Evolutionary conservation across 2,888 invertebrate genomes (phyloP).

Genomic region (Clistopyga incitator): DNA sequence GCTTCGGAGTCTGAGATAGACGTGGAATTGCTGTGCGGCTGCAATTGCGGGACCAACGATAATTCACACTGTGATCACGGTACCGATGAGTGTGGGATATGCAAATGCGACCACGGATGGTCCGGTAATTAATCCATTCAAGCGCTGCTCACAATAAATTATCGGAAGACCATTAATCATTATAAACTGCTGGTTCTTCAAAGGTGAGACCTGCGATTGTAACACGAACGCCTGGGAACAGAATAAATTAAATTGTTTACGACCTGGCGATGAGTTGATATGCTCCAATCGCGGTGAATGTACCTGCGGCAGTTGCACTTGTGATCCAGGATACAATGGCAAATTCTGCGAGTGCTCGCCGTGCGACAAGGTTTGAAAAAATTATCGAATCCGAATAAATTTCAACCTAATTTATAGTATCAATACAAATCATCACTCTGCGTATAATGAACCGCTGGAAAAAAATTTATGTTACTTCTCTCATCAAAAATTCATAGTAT

Average conservation of each 20-base stretch:
- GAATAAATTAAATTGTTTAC: constrained; percentile 86
- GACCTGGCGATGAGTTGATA: constrained; percentile 84
- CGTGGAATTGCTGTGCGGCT: constrained; percentile 91
- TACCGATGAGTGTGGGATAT: constrained; percentile 88
- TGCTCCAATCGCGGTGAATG: constrained; percentile 92
- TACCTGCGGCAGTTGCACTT: constrained; percentile 90
- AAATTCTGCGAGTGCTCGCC: constrained; percentile 88
- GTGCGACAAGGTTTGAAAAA: constrained; percentile 85
- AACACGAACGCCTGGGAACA: constrained; percentile 84
- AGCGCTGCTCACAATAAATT: not conserved
- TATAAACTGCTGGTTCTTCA: constrained; percentile 1
- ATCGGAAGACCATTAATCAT: constrained; percentile 9
- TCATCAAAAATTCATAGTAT: too few species aligned
- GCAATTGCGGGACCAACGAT: constrained; percentile 86
- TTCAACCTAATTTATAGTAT: not conserved
- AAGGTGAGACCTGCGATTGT: constrained; percentile 87
- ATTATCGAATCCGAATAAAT: not conserved
- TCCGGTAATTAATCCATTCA: constrained; percentile 77
- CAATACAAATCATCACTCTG: not conserved
- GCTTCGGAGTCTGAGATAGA: constrained; percentile 87
- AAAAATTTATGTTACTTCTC: too few species aligned
- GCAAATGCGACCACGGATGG: constrained; percentile 88
- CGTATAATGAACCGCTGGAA: too few species aligned
- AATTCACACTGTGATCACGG: constrained; percentile 85
- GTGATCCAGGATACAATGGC: constrained; percentile 87